phyloP scores from a whole-genome alignment of 2,113 vertebrate genomes.

The Sitta europaea region DNA sequence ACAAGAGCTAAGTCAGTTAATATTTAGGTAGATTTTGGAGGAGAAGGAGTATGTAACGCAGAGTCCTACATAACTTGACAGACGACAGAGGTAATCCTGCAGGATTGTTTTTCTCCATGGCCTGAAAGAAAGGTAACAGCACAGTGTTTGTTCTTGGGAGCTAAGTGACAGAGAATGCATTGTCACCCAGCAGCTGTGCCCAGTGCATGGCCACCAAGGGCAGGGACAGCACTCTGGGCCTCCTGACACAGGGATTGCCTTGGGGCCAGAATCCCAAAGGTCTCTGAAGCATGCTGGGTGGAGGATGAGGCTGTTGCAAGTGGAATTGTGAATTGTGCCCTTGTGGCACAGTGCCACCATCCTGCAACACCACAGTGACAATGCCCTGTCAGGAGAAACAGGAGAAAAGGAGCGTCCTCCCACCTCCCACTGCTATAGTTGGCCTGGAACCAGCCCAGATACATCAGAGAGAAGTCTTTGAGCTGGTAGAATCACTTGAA shows the following conservation, averaged over 20 bases:
- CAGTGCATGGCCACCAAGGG: background rate
- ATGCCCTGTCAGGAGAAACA: background rate
- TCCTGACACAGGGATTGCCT: background rate
- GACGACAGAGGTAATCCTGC: background rate
- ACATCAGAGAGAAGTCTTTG: background rate
- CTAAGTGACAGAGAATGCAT: background rate
- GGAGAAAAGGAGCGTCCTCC: background rate
- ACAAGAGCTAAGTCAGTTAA: background rate
- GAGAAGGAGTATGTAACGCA: background rate
- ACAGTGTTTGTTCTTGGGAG: background rate
- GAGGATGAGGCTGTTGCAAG: background rate
- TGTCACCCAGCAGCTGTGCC: rapidly evolving
- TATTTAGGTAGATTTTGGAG: background rate
- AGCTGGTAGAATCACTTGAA: background rate
- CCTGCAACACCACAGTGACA: rapidly evolving
- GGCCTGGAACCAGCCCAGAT: rapidly evolving
- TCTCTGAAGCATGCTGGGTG: background rate
- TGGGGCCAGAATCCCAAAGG: background rate
- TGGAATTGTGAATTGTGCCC: background rate
- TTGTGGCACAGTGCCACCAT: background rate
- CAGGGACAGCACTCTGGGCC: background rate
- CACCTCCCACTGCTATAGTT: background rate
- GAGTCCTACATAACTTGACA: background rate
- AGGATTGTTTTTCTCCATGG: background rate
- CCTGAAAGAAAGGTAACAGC: background rate